Evolutionary conservation across 2,797 vertebrate species (phyloP), one percentile per base, ranked within the genome.

Genomic region (Sebastiscus tertius): DNA sequence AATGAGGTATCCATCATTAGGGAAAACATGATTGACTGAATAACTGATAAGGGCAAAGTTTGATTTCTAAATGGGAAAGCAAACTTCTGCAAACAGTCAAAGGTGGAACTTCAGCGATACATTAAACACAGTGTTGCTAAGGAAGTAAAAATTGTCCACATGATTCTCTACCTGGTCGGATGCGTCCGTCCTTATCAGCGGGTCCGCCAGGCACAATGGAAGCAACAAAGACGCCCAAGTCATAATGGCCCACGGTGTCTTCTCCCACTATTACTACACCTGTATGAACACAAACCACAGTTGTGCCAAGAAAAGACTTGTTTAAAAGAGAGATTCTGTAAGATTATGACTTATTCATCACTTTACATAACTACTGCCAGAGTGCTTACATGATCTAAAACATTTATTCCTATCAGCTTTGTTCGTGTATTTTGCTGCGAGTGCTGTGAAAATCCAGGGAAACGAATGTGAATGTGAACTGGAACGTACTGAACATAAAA

Each of bases 241-340:
- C 96, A 71, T 95, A 95, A 79, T 94, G 95, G 4, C 95, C 96
- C 29, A 94, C 79, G 0, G 94, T 94, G 89, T 98, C 97, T 87
- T 97, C 97, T 82, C 97, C 97, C 18, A 97, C 96, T 78, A 98
- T 98, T 80, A 97, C 91, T 79, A 98, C 96, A 76, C 97, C 97
- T 98, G 87, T 2, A 26, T 7, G 8, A 29, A 82, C 13, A 74
- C 55, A 89, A 62, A 66, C 27, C 80, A 76, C 24, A 81, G 8
- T 20, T 2, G 11, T 24, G 24, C 24, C 8, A 20, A 56, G 6
- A 64, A n/a, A 36, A 13, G 3, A 11, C 6, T 49, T 20, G 0
- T 49, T 46, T 16, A 16, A 46, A 46, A 22, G 12, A 5, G 8
- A 33, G n/a, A 55, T 34, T 61, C 11, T 12, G 39, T 69, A 18